Base-by-base conservation (phyloP, 2,797 vertebrate genomes). In the Avahi laniger region DNA sequence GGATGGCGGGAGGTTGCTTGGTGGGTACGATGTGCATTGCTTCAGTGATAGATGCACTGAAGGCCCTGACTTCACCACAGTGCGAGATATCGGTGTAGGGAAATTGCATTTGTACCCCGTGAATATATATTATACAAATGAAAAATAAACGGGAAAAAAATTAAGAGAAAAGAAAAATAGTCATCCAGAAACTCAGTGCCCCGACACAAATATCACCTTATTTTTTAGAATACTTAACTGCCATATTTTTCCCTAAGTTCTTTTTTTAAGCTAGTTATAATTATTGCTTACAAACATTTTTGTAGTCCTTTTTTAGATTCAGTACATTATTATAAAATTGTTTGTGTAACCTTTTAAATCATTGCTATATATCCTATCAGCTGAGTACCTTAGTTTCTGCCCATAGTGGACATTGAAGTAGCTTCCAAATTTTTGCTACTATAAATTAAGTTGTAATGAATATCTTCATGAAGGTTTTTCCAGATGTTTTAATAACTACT, bases 401-500 rank as follows among this genome's bases (percentile, higher is more conserved):
- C 9, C 4, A 10, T 28, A 30, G 48, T 91, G 6, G 22, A 46
- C 9, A 30, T 38, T 76, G 30, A 72, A 48, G 33, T 84, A 67
- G 26, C 33, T 86, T 70, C 80, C 14, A 46, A 24, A 35, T 46
- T 59, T 93, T 94, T 81, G 38, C 80, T 86, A 24, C 46, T 86
- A 10, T 90, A 73, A 78, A 38, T 67, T 70, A 75, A 69, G 28
- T 63, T 75, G 10, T 35, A 41, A 59, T 89, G 17, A 63, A 57
- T 38, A 0, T 89, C 52, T 80, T 96, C 30, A 43, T 73, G 61
- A 93, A 87, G n/a, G 11, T 87, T 94, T 78, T 75, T 41, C 28
- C 20, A 83, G 38, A 3, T 78, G 15, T 94, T 94, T 46, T 78
- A 91, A 67, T 84, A 28, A 91, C 80, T 81, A 91, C 80, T 81